phyloP scores from a whole-genome alignment of 1,140 invertebrate genomes.

The Mycetomoellerius zeteki region DNA sequence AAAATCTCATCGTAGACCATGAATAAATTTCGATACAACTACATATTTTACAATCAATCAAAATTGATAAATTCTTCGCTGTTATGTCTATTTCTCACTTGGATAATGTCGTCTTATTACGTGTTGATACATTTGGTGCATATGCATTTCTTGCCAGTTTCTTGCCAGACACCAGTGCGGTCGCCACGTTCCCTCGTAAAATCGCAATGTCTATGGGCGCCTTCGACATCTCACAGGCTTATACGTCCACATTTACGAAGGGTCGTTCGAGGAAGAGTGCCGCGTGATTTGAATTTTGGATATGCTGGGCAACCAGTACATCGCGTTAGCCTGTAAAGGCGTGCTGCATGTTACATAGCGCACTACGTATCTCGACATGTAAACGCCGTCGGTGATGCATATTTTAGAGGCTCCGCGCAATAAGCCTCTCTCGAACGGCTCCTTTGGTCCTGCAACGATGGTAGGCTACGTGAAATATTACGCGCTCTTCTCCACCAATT shows the following conservation, averaged over 20 bases:
- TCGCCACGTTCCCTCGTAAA: constrained; percentile 58
- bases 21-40: not conserved
- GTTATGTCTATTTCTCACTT: not conserved
- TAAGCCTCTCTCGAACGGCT: constrained; percentile 60
- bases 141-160: not conserved
- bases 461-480: constrained; percentile 49
- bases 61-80: not conserved
- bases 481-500: not conserved
- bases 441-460: constrained; percentile 33
- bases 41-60: not conserved
- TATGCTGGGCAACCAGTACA: constrained; percentile 44
- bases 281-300: constrained; percentile 70
- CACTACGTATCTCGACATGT: constrained; percentile 38
- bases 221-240: constrained; percentile 32
- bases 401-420: constrained; percentile 56
- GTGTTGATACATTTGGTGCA: constrained; percentile 14
- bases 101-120: constrained; percentile 13
- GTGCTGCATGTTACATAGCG: constrained; percentile 32
- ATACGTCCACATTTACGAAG: constrained; percentile 40
- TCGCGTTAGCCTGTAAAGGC: constrained; percentile 45
- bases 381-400: constrained; percentile 54
- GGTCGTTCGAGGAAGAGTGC: constrained; percentile 57
- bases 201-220: constrained; percentile 53
- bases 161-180: not conserved
- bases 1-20: not conserved